Evolutionary conservation across 2,797 vertebrate genomes (phyloP).

Genomic region (Girardinus metallicus): DNA sequence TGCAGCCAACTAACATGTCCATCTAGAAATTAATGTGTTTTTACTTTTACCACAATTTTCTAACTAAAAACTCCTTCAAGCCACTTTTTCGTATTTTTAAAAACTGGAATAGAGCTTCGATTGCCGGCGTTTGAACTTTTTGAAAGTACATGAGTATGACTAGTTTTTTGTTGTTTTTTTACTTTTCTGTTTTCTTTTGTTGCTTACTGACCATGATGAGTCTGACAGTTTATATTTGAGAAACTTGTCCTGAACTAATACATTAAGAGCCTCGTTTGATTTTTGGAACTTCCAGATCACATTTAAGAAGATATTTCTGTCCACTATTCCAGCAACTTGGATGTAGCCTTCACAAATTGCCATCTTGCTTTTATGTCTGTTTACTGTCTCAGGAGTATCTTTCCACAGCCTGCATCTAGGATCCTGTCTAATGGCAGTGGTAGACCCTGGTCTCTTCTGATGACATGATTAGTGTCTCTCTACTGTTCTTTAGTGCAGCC

Average conservation of each 20-base stretch:
- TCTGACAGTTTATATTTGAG: background rate
- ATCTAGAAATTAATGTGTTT: conserved; percentile 1
- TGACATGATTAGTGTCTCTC: background rate
- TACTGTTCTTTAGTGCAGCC: background rate
- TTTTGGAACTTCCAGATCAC: background rate
- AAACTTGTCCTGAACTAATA: background rate
- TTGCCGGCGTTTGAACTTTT: background rate
- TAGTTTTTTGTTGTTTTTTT: background rate
- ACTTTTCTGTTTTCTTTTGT: no score
- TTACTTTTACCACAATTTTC: background rate
- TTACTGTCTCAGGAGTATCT: background rate
- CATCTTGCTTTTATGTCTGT: background rate
- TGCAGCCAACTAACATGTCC: background rate
- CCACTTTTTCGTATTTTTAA: background rate
- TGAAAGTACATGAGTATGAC: background rate
- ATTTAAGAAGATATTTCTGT: background rate
- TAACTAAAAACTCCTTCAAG: background rate
- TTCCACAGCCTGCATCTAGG: background rate
- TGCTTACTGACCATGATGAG: background rate
- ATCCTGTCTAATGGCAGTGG: background rate
- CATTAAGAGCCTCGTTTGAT: background rate
- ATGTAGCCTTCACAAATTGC: background rate
- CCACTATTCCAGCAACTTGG: background rate
- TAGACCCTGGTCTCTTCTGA: background rate
- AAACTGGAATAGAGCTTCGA: background rate